Percentiles rank a stretch among this genome's conserved stretches.
phyloP scores from a whole-genome alignment of 2,113 vertebrate species.

The Madoqua kirkii region DNA sequence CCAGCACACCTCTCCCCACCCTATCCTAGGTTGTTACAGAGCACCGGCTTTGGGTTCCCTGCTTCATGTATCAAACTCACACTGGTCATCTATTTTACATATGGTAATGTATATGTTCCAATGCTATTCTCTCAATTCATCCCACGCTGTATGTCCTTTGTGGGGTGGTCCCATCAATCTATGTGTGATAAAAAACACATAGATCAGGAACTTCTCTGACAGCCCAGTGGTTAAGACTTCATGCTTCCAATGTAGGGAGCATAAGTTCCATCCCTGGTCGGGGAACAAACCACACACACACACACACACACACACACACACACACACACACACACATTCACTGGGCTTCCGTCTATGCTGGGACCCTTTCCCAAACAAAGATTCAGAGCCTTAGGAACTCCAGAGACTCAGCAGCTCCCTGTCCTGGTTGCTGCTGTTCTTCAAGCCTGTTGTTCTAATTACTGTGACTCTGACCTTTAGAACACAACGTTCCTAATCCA shows the following conservation, averaged over 20 bases:
- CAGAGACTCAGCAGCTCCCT: background rate
- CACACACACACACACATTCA: background rate
- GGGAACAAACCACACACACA: background rate
- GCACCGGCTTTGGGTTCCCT: background rate
- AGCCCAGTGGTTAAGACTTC: background rate
- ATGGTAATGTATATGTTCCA: background rate
- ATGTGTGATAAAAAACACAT: background rate
- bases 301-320: background rate
- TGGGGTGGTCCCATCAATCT: background rate
- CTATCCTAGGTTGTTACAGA: background rate
- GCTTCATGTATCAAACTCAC: background rate
- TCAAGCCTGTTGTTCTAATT: background rate
- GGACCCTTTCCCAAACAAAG: background rate
- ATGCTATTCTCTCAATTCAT: background rate
- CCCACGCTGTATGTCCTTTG: background rate
- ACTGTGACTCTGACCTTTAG: constrained; percentile 19
- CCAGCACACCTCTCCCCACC: background rate
- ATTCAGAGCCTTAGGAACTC: background rate
- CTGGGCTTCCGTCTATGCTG: background rate
- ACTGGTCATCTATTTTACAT: background rate
- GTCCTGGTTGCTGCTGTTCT: background rate
- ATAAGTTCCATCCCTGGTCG: background rate
- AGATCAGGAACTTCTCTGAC: background rate
- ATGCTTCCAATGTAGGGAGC: background rate
- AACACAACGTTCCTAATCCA: background rate